phyloP scores from a whole-genome alignment of 64 coral and sea anemone genomes.

The Astreopora myriophthalma region DNA sequence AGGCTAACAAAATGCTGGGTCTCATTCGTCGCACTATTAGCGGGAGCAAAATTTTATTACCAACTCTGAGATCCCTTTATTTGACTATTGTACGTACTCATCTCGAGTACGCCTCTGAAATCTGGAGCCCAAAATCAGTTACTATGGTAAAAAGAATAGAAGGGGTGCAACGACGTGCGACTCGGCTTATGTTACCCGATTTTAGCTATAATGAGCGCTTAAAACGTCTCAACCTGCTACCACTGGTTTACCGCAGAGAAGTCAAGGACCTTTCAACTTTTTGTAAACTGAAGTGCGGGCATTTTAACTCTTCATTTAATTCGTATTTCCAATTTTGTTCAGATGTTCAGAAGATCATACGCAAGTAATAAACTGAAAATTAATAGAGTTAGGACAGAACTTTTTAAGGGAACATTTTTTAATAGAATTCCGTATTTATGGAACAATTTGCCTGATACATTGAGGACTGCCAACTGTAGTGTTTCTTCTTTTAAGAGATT shows the following conservation, averaged over 20 bases:
- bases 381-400: constrained; percentile 17
- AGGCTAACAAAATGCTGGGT: constrained; percentile 64
- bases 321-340: constrained; percentile 32
- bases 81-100: constrained; percentile 55
- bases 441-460: background rate
- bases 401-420: constrained; percentile 47
- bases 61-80: constrained; percentile 49
- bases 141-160: constrained; percentile 45
- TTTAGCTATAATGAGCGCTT: constrained; percentile 38
- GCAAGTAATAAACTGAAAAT: constrained; percentile 28
- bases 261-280: constrained; percentile 54
- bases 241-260: constrained; percentile 47
- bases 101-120: constrained; percentile 61
- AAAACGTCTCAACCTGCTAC: constrained; percentile 41
- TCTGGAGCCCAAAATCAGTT: constrained; percentile 39
- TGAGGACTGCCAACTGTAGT: background rate
- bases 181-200: constrained; percentile 30
- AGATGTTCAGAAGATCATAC: background rate
- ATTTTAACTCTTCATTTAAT: constrained; percentile 7
- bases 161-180: constrained; percentile 58
- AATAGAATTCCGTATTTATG: constrained; percentile 40
- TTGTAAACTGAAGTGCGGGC: constrained; percentile 38
- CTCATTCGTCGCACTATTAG: constrained; percentile 47
- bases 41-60: constrained; percentile 8
- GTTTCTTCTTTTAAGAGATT: constrained; percentile 42